Percentiles rank a stretch among this genome's conserved stretches.
phyloP scores from a whole-genome alignment of 2,888 invertebrate species.

The Buathra laborator region DNA sequence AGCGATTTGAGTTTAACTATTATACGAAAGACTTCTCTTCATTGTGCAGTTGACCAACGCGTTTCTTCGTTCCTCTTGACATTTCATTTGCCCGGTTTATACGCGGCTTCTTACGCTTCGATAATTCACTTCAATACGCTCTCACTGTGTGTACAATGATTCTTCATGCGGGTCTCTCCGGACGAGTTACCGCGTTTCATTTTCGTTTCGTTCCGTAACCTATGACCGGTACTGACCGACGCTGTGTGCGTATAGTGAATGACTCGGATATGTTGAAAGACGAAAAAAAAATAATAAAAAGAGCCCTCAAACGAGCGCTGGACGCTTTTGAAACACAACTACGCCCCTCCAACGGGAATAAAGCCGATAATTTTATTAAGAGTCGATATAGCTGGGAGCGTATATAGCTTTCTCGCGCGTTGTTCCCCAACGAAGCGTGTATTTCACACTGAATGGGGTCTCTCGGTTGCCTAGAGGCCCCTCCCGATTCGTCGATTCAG shows the following conservation, averaged over 20 bases:
- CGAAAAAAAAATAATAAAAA: conserved; percentile 21
- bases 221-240: conserved; percentile 40
- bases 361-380: conserved; percentile 68
- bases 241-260: conserved; percentile 45
- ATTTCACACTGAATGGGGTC: conserved; percentile 48
- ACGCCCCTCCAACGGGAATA: conserved; percentile 65
- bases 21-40: conserved; percentile 29
- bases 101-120: conserved; percentile 55
- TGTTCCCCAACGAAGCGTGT: conserved; percentile 56
- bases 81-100: conserved; percentile 53
- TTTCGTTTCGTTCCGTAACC: conserved; percentile 59
- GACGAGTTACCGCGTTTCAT: conserved; percentile 53
- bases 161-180: conserved; percentile 62
- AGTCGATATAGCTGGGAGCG: conserved; percentile 60
- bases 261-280: conserved; percentile 33
- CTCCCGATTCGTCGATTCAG: conserved; percentile 61
- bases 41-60: conserved; percentile 39
- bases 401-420: conserved; percentile 45
- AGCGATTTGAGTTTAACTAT: conserved; percentile 21
- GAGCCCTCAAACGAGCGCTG: conserved; percentile 46
- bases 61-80: conserved; percentile 33
- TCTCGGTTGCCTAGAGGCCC: conserved; percentile 42
- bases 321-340: conserved; percentile 64
- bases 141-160: conserved; percentile 36
- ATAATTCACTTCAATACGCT: conserved; percentile 49